Percentiles rank a stretch among this genome's conserved stretches.
Conservation (phyloP, 1,140 invertebrate species). For the Tribolium madens region DNA sequence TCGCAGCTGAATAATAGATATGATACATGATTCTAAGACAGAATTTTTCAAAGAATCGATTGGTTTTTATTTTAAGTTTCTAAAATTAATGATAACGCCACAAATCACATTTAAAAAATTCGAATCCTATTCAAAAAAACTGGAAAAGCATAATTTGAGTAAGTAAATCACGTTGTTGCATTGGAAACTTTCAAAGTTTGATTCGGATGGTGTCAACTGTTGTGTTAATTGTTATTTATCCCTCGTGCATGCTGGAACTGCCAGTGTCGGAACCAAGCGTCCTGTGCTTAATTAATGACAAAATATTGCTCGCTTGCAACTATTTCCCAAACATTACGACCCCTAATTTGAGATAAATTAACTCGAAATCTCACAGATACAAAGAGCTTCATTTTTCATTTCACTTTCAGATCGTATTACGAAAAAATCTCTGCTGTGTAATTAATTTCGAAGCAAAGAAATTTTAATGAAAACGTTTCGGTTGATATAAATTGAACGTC, state of each 20-base stretch:
- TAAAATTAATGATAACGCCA: too few relatives aligned
- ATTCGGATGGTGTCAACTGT: conserved; percentile 9
- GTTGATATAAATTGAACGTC: conserved; percentile 10
- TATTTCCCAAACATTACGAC: background rate
- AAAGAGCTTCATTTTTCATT: conserved; percentile 8
- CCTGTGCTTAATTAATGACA: conserved; percentile 11
- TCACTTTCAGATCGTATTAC: conserved; percentile 1
- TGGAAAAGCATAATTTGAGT: too few relatives aligned
- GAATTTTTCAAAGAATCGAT: too few relatives aligned
- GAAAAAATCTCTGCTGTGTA: background rate
- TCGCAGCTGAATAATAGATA: too few relatives aligned
- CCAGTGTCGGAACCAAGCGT: background rate
- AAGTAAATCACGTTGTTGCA: too few relatives aligned
- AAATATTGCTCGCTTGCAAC: conserved; percentile 3
- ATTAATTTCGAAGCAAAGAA: conserved; percentile 6
- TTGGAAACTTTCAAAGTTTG: background rate
- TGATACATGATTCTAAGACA: too few relatives aligned
- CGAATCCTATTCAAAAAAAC: too few relatives aligned
- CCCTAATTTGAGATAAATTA: too few relatives aligned
- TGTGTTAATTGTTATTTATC: conserved; percentile 30
- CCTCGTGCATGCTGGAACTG: conserved; percentile 2
- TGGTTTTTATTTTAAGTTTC: too few relatives aligned
- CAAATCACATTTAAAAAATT: too few relatives aligned
- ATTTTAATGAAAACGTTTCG: conserved; percentile 38
- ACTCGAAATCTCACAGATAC: background rate